A percentile compares a stretch with the other conserved stretches of the same genome.
Evolutionary conservation across 2,888 invertebrate genomes (phyloP).

Genomic region (Listrodromus nycthemerus): DNA sequence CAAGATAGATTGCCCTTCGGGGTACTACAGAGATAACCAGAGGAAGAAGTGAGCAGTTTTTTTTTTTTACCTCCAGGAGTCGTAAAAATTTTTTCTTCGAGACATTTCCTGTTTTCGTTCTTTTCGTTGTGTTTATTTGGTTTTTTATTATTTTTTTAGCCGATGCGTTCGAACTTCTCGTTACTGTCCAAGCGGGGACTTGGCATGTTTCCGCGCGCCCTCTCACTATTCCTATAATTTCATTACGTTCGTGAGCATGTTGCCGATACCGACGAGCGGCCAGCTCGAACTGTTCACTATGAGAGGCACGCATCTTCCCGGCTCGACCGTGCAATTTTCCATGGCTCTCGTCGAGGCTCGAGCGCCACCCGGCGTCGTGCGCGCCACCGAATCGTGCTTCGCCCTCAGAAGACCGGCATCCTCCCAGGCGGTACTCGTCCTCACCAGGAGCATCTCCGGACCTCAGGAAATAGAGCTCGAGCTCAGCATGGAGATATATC

Average conservation of each 20-base stretch:
- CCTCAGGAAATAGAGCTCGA: slow-evolving; percentile 96
- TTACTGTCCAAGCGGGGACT: slow-evolving; percentile 90
- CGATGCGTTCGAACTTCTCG: slow-evolving; percentile 91
- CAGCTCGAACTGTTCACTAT: slow-evolving; percentile 94
- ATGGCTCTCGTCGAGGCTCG: slow-evolving; percentile 89
- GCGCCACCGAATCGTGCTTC: slow-evolving; percentile 87
- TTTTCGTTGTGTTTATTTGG: neutral
- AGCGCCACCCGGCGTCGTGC: slow-evolving; percentile 87
- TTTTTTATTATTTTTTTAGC: slow-evolving; percentile 85
- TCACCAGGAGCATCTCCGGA: slow-evolving; percentile 91
- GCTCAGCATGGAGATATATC: slow-evolving; percentile 93
- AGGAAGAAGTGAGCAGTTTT: slow-evolving; percentile 91
- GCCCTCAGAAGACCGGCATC: slow-evolving; percentile 85
- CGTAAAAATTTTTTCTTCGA: neutral
- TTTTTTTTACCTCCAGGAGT: neutral
- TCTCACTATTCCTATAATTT: slow-evolving; percentile 96
- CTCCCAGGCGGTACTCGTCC: slow-evolving; percentile 91
- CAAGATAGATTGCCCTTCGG: slow-evolving; percentile 92
- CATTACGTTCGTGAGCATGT: slow-evolving; percentile 95
- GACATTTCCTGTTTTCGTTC: neutral
- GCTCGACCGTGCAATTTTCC: slow-evolving; percentile 90
- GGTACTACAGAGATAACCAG: slow-evolving; percentile 91
- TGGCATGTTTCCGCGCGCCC: slow-evolving; percentile 91
- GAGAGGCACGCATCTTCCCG: slow-evolving; percentile 91
- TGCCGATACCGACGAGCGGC: slow-evolving; percentile 88